Percentiles rank a stretch among this genome's conserved stretches.
These are phyloP conservation scores for Pegoplata infirma DNA, from an alignment of 2,888 invertebrate genomes.

Conservation along the genomic window DNA sequence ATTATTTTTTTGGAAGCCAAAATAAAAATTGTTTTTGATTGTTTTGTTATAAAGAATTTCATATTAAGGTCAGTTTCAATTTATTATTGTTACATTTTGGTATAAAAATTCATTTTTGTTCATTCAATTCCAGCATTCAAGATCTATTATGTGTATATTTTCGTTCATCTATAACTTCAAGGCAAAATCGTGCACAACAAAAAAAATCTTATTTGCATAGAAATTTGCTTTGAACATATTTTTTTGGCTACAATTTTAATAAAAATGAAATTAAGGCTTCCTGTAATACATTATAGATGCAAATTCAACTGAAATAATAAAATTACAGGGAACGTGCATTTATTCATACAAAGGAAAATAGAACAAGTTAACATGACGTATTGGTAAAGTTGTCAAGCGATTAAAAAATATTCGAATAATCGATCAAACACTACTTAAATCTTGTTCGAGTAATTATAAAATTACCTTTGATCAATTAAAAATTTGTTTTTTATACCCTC, in stretches of 20 bases:
- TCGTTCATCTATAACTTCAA: constrained; percentile 27
- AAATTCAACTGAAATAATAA: too few relatives aligned
- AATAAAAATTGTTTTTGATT: constrained; percentile 33
- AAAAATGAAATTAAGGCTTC: not conserved
- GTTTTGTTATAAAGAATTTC: constrained; percentile 35
- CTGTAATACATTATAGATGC: too few relatives aligned
- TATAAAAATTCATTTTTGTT: too few relatives aligned
- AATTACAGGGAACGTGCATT: too few relatives aligned
- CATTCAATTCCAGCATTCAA: constrained; percentile 31
- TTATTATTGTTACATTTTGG: constrained; percentile 15
- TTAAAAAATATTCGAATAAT: too few relatives aligned
- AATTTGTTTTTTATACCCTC: too few relatives aligned
- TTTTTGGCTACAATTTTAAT: not conserved
- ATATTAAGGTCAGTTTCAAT: constrained; percentile 44
- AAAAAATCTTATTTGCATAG: not conserved
- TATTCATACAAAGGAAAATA: too few relatives aligned
- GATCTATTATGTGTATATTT: constrained; percentile 48
- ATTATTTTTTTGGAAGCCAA: constrained; percentile 21
- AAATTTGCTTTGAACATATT: not conserved
- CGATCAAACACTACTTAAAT: too few relatives aligned
- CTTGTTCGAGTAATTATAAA: too few relatives aligned
- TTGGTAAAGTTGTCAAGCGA: too few relatives aligned
- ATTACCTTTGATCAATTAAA: too few relatives aligned
- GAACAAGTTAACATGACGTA: too few relatives aligned
- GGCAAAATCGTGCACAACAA: constrained; percentile 27